Percentiles rank a stretch among this genome's conserved stretches.
Evolutionary conservation across 2,113 vertebrate species (phyloP).

Genomic region (Rhinogobius similis): DNA sequence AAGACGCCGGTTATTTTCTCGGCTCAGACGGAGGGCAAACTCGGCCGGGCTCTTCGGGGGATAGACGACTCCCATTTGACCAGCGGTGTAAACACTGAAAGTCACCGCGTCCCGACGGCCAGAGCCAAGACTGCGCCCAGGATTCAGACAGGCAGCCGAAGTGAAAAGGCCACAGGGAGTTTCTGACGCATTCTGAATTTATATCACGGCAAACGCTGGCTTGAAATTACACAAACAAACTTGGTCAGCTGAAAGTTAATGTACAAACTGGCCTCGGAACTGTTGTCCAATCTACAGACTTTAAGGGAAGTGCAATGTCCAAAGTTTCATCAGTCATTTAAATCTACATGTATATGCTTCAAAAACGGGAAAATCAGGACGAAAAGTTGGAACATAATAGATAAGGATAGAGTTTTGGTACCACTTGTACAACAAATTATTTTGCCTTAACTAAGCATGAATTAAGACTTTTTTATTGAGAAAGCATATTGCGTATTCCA

Average conservation of each 20-base stretch:
- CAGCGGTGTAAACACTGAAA: slow-evolving; percentile 54
- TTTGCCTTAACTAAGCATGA: too few relatives aligned
- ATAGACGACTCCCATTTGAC: slow-evolving; percentile 51
- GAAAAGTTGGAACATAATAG: too few relatives aligned
- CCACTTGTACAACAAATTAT: too few relatives aligned
- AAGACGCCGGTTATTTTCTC: slow-evolving; percentile 44
- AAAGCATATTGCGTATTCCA: too few relatives aligned
- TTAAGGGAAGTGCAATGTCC: neutral
- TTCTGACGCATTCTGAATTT: slow-evolving; percentile 36
- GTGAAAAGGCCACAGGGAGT: slow-evolving; percentile 33
- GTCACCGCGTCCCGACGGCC: slow-evolving; percentile 42
- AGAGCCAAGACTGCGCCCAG: slow-evolving; percentile 39
- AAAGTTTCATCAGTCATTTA: too few relatives aligned
- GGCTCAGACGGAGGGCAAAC: slow-evolving; percentile 31
- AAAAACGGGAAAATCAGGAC: too few relatives aligned
- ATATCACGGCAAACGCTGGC: slow-evolving; percentile 11
- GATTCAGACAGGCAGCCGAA: slow-evolving; percentile 43
- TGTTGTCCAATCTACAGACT: neutral
- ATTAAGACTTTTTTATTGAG: too few relatives aligned
- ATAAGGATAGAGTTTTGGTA: too few relatives aligned
- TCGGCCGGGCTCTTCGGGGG: slow-evolving; percentile 32
- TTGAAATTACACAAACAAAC: neutral
- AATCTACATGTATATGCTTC: too few relatives aligned
- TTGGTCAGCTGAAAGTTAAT: neutral
- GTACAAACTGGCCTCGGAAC: neutral